These are phyloP conservation scores for Rhodeus uyekii DNA, from an alignment of 2,797 vertebrate species.

Conservation along the genomic window DNA sequence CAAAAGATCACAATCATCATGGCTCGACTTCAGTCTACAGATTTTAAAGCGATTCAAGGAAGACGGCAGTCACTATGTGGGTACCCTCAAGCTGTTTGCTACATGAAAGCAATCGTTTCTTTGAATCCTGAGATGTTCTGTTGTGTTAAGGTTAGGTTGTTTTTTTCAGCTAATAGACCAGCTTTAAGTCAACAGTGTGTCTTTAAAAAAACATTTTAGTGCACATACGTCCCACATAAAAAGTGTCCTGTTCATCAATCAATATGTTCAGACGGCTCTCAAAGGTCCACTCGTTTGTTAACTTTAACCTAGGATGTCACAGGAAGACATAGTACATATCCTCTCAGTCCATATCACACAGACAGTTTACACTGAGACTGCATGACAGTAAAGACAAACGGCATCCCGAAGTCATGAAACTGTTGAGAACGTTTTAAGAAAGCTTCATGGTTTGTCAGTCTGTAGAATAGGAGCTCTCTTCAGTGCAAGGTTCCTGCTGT, in stretches of 20 bases:
- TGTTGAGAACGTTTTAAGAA: conserved; percentile 10
- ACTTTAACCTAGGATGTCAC: conserved; percentile 57
- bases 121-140: conserved; percentile 62
- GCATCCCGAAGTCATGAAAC: conserved; percentile 10
- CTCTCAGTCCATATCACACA: conserved; percentile 56
- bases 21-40: conserved; percentile 31
- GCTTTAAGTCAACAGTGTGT: conserved; percentile 36
- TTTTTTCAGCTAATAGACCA: conserved; percentile 34
- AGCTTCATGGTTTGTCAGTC: background rate
- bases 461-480: conserved; percentile 55
- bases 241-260: conserved; percentile 56
- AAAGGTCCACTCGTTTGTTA: conserved; percentile 52
- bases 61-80: conserved; percentile 42
- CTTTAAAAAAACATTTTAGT: conserved; percentile 43
- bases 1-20: conserved; percentile 40
- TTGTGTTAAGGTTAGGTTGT: conserved; percentile 40
- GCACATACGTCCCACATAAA: conserved; percentile 43
- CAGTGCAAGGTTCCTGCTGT: conserved; percentile 72
- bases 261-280: conserved; percentile 60
- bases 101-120: conserved; percentile 65
- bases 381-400: conserved; percentile 52
- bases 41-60: conserved; percentile 30
- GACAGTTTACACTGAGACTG: conserved; percentile 32
- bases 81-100: conserved; percentile 65
- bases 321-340: conserved; percentile 65